Conservation (phyloP, 2,113 vertebrate genomes). For the Crotalus tigris region DNA sequence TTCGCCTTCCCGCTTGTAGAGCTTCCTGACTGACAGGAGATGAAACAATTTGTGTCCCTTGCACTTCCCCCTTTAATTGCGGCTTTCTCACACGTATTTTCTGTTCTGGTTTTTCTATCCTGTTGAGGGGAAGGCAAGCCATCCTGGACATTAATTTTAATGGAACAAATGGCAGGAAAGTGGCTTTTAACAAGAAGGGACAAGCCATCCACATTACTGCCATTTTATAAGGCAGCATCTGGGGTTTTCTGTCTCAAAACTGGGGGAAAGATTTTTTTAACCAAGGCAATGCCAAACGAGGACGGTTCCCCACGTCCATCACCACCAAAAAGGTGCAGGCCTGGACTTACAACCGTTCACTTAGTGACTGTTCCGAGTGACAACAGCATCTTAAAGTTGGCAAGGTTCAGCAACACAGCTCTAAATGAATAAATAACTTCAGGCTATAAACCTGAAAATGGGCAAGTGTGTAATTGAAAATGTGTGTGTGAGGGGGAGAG, state of each 20-base stretch:
- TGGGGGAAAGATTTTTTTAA: not conserved
- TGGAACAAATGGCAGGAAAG: not conserved
- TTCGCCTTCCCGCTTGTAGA: not conserved
- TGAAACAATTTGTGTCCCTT: not conserved
- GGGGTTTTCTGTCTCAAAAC: not conserved
- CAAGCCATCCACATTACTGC: rapidly evolving
- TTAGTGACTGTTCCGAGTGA: not conserved
- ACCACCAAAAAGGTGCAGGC: not conserved
- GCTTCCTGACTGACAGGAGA: not conserved
- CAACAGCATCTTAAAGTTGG: not conserved
- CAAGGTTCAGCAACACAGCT: not conserved
- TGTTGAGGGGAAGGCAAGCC: not conserved
- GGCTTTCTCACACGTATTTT: not conserved
- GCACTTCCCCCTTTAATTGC: not conserved
- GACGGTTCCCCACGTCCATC: not conserved
- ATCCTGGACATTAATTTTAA: not conserved
- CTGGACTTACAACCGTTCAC: not conserved
- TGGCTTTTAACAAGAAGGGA: not conserved
- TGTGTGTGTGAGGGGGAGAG: not conserved
- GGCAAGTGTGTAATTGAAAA: not conserved
- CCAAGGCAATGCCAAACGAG: not conserved
- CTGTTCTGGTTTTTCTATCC: not conserved
- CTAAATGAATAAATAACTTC: not conserved
- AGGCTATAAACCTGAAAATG: not conserved
- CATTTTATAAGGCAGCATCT: not conserved